Evolutionary conservation across 1,140 invertebrate species (phyloP).

Genomic region (Araneus ventricosus): DNA sequence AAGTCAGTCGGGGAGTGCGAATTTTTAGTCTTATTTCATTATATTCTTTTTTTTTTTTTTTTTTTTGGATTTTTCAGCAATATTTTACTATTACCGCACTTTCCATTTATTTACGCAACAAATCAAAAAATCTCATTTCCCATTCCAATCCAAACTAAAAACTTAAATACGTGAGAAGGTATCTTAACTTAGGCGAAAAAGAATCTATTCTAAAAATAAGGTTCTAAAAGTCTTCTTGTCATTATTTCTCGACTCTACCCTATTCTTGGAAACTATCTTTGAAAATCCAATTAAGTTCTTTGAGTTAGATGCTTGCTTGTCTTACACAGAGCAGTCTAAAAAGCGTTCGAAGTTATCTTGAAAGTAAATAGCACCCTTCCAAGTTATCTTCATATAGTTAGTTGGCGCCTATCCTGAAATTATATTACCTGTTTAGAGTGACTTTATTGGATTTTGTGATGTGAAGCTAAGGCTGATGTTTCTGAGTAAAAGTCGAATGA

Average conservation of each 20-base stretch:
- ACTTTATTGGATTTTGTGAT: background rate
- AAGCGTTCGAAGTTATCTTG: background rate
- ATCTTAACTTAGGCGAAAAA: background rate
- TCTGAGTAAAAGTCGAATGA: background rate
- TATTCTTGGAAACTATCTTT: background rate
- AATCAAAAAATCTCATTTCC: no score
- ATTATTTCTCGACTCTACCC: background rate
- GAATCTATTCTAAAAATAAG: slow-evolving; percentile 2
- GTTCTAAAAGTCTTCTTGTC: background rate
- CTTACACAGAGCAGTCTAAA: background rate
- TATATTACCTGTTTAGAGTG: background rate
- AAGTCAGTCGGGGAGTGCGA: no score
- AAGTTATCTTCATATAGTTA: background rate
- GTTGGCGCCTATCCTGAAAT: background rate
- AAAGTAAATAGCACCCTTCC: background rate
- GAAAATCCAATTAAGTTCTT: slow-evolving; percentile 24
- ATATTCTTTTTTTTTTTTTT: no score
- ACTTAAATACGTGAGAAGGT: background rate
- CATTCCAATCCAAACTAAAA: background rate
- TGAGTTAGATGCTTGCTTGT: background rate
- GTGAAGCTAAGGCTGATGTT: background rate
- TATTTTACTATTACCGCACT: no score
- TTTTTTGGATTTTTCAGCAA: no score
- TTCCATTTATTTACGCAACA: no score
- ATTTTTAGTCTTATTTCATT: no score